Percentiles rank a stretch among this genome's conserved stretches.
Conservation (phyloP, 2,113 vertebrate species). For the Glaucidium brasilianum region DNA sequence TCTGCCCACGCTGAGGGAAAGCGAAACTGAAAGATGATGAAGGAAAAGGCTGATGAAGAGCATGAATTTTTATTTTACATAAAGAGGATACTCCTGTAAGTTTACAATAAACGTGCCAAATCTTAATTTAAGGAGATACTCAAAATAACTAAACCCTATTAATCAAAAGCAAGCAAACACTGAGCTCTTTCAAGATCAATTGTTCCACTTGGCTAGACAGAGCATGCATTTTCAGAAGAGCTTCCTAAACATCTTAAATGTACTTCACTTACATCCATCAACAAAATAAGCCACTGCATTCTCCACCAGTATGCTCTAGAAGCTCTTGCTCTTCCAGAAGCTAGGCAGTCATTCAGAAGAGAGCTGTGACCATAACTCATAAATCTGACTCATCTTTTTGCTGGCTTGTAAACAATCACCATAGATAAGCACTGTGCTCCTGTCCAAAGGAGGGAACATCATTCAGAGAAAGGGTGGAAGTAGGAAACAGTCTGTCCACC, state of each 20-base stretch:
- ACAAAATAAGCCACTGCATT: neutral
- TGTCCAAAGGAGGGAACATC: neutral
- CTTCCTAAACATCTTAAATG: neutral
- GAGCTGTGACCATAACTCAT: neutral
- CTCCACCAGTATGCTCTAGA: neutral
- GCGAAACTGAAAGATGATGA: neutral
- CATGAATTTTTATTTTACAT: neutral
- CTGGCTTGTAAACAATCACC: neutral
- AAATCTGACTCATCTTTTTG: neutral
- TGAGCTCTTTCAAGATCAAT: neutral
- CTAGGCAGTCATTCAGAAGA: neutral
- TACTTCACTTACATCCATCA: neutral
- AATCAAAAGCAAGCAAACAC: accelerated
- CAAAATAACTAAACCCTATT: neutral
- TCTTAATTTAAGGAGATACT: neutral
- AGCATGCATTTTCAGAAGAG: neutral
- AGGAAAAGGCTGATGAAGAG: neutral
- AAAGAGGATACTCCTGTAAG: neutral
- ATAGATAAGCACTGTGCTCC: neutral
- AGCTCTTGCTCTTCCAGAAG: neutral
- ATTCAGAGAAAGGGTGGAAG: neutral
- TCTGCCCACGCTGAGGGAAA: neutral
- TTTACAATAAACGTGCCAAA: neutral
- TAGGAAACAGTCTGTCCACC: neutral
- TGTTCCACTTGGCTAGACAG: neutral